Percentiles rank a stretch among this genome's conserved stretches.
Evolutionary conservation across 2,797 vertebrate species (phyloP).

Genomic region (Neoniphon sammara): DNA sequence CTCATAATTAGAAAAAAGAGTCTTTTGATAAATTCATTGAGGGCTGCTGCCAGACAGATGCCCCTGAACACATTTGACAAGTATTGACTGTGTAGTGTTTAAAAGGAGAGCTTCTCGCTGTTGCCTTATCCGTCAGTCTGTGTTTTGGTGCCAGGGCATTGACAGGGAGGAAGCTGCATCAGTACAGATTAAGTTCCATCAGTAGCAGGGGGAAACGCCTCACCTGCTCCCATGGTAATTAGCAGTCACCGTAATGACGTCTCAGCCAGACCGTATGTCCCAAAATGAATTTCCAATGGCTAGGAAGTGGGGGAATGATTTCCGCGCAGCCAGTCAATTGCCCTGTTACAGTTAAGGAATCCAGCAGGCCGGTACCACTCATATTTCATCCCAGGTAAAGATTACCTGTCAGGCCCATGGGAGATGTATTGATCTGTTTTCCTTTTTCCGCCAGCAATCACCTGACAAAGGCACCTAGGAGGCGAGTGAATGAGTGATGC

Average conservation of each 20-base stretch:
- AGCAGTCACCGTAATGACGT: conserved; percentile 76
- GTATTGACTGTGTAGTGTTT: conserved; percentile 68
- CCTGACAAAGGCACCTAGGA: conserved; percentile 88
- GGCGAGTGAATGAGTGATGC: conserved; percentile 86
- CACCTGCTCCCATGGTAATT: conserved; percentile 74
- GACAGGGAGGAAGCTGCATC: conserved; percentile 65
- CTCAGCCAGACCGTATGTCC: conserved; percentile 56
- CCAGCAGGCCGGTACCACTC: conserved; percentile 81
- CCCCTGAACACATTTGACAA: conserved; percentile 54
- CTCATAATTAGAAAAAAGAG: conserved; percentile 50
- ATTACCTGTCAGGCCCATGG: conserved; percentile 88
- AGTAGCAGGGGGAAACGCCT: conserved; percentile 54
- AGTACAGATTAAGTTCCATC: conserved; percentile 64
- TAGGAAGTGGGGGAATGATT: conserved; percentile 73
- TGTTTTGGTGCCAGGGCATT: conserved; percentile 62
- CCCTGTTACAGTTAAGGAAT: conserved; percentile 87
- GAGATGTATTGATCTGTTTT: conserved; percentile 91
- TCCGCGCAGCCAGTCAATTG: conserved; percentile 81
- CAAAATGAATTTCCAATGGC: conserved; percentile 81
- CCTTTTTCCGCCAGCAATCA: conserved; percentile 88
- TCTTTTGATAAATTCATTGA: conserved; percentile 48
- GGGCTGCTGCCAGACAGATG: conserved; percentile 42
- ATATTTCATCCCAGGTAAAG: conserved; percentile 89
- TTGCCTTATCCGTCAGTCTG: conserved; percentile 55
- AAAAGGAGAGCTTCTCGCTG: conserved; percentile 54